Evolutionary conservation across 2,888 invertebrate genomes (phyloP).

Genomic region (Magallana nippona): DNA sequence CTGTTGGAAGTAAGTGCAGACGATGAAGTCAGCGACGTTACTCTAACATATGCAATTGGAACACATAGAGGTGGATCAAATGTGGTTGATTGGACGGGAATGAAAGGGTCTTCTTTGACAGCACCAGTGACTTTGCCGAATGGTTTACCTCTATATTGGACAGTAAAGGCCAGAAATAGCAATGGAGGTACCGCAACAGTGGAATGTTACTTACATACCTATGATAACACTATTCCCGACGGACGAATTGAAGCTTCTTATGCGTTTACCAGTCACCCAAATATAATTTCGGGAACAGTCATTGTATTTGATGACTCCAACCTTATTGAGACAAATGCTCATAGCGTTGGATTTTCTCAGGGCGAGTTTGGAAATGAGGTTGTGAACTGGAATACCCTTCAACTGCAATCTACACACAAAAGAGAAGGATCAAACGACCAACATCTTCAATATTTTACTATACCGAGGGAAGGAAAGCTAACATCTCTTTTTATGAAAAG

Average conservation of each 20-base stretch:
- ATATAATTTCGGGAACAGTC: slow-evolving; percentile 60
- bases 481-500: slow-evolving; percentile 53
- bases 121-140: slow-evolving; percentile 60
- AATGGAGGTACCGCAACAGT: slow-evolving; percentile 60
- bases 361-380: slow-evolving; percentile 63
- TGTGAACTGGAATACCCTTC: slow-evolving; percentile 55
- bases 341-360: slow-evolving; percentile 63
- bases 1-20: slow-evolving; percentile 58
- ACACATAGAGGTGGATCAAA: slow-evolving; percentile 61
- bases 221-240: slow-evolving; percentile 68
- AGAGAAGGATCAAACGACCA: slow-evolving; percentile 44
- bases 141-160: slow-evolving; percentile 66
- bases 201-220: slow-evolving; percentile 64
- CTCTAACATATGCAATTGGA: slow-evolving; percentile 62
- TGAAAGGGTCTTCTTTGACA: slow-evolving; percentile 58
- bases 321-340: slow-evolving; percentile 52
- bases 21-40: slow-evolving; percentile 61
- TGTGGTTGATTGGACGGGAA: slow-evolving; percentile 61
- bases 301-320: slow-evolving; percentile 67
- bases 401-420: slow-evolving; percentile 49
- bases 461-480: slow-evolving; percentile 61
- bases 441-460: slow-evolving; percentile 56
- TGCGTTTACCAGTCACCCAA: slow-evolving; percentile 64
- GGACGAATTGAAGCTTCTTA: slow-evolving; percentile 67
- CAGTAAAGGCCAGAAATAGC: slow-evolving; percentile 67